Base-by-base conservation (phyloP, 2,797 vertebrate genomes). In the Premnoplex brunnescens region DNA sequence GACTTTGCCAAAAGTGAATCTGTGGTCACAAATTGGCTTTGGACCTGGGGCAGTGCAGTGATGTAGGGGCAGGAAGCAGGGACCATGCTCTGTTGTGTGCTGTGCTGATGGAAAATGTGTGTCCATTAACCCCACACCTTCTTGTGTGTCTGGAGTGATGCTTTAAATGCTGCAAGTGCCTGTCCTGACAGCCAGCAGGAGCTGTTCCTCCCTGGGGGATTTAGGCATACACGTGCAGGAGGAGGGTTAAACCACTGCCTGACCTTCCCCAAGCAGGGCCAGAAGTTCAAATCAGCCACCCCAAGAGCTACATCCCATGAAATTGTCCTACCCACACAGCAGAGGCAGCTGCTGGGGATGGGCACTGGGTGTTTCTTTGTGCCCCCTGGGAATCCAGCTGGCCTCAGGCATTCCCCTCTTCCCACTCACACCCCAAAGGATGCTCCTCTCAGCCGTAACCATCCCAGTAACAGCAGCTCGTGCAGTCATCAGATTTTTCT, bases 51-150 rank as follows among this genome's bases (percentile, higher is more conserved):
- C 68, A 10, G 22, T 1, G 10, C 11, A 0, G 26, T 2, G 44
- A 27, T 11, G 30, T 1, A 8, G 64, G 56, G 4, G 43, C 26
- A 21, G 56, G 82, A 72, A 37, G 21, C 26, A 14, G 44, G 46
- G 27, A 0, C 37, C 24, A 19, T n/a, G 63, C 37, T 48, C 55
- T 19, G 32, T 10, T n/a, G 59, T 2, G 1, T 6, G 22, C 48
- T 37, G 12, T 1, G 4, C 77, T 39, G 78, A 6, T 10, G 34
- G 71, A 39, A 72, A 39, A 36, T 0, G 0, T 1, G 7, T 58
- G 60, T 6, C n/a, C 36, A 3, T 59, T 16, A 16, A 21, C 22
- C 22, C 7, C 22, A 12, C 44, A 8, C 46, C 51, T 34, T 34
- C 60, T 59, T 1, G 0, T 66, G 72, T 62, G 34, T 30, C 46